Evolutionary conservation across 23 tunicate genomes (phyloP), one percentile per base, ranked within the genome.

Genomic region (Botrylloides violaceus): DNA sequence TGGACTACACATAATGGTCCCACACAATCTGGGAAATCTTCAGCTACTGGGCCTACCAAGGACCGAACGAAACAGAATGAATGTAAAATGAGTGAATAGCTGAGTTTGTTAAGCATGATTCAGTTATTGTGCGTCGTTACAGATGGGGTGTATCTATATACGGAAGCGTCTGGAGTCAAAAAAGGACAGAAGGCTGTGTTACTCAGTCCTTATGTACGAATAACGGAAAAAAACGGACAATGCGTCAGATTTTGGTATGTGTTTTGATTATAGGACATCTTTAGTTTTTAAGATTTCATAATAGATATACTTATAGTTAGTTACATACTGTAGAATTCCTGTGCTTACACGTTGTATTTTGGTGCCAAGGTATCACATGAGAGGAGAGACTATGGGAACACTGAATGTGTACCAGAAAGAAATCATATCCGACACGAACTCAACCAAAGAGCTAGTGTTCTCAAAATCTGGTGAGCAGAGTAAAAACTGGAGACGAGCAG

Each of bases 311-410:
- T 61, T n/a, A 12, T 30, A 0, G 2, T 20, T 47, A 71, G 28
- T 1, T 22, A 36, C 19, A 19, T 31, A 31, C 27, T 34, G 27
- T 20, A n/a, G 18, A 66, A 19, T 66, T 66, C 19, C 31, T 30
- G 33, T 18, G 22, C 21, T 19, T 66, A 0, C 15, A 19, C 15
- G 58, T 20, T 1, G n/a, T 29, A 28, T 49, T 31, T n/a, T n/a
- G n/a, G n/a, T n/a, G n/a, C n/a, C n/a, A 30, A 90, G 97, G 97
- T 90, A 90, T 50, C 90, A 90, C 81, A 83, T 90, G 90, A 34
- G 66, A 49, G 97, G 97, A 3, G 79, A 36, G n/a, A 76, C 85
- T 0, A 79, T 90, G 49, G 97, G 97, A 43, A 37, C 79, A 4
- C 70, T 87, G 68, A 38, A 30, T 3, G 86, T 80, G 24, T 76